A percentile compares a stretch with the other conserved stretches of the same genome.
Evolutionary conservation across 2,797 vertebrate genomes (phyloP).

Genomic region (Sebastolobus alascanus): DNA sequence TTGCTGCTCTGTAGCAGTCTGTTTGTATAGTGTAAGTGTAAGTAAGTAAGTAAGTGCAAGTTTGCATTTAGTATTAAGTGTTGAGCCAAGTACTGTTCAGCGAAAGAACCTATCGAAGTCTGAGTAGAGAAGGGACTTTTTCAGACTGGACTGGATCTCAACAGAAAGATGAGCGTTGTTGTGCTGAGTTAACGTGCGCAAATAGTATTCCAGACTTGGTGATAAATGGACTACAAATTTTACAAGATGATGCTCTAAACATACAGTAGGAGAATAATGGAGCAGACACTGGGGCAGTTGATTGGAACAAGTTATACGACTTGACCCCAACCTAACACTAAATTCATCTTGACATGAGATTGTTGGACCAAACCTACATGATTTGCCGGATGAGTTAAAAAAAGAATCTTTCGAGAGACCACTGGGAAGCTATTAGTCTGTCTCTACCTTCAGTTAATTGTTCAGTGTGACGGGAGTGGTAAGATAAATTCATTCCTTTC

Average conservation of each 20-base stretch:
- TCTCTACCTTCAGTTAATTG: background rate
- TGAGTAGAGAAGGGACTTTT: background rate
- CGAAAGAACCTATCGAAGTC: background rate
- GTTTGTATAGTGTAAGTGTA: too few relatives aligned
- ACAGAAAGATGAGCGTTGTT: background rate
- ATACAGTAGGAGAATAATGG: background rate
- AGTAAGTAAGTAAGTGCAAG: too few relatives aligned
- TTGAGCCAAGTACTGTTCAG: background rate
- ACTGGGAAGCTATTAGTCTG: background rate
- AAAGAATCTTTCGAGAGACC: background rate
- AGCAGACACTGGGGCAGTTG: background rate
- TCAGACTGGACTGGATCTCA: background rate
- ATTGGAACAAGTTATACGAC: background rate
- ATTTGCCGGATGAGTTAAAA: background rate
- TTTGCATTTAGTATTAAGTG: constrained; percentile 13
- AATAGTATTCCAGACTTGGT: background rate
- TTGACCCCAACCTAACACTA: background rate
- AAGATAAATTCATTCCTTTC: background rate
- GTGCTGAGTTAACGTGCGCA: background rate
- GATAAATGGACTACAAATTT: background rate
- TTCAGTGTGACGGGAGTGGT: background rate
- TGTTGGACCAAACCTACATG: background rate
- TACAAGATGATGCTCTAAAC: constrained; percentile 1
- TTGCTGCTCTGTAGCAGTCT: too few relatives aligned
- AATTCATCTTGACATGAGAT: background rate